Conservation (phyloP, 2,888 invertebrate species). For the Machimus rusticus region DNA sequence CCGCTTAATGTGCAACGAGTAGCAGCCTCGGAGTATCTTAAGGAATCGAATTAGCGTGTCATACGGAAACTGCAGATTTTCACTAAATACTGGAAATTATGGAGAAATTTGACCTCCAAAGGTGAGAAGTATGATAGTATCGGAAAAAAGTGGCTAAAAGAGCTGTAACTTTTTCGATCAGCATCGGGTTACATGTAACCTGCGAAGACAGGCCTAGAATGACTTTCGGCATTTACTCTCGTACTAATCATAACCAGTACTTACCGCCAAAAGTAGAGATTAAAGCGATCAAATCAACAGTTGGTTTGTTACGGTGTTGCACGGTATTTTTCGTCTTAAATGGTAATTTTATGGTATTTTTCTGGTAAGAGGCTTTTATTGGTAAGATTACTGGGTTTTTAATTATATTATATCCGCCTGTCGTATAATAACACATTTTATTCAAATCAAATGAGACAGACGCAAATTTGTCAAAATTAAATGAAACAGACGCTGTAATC, state of each 20-base stretch:
- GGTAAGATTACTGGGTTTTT: too few species aligned
- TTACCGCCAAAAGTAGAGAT: not conserved
- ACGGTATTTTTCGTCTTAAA: too few species aligned
- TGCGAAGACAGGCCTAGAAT: not conserved
- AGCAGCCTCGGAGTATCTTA: not conserved
- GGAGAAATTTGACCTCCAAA: conserved; percentile 1
- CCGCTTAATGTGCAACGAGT: not conserved
- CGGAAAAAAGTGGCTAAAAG: not conserved
- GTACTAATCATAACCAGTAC: not conserved
- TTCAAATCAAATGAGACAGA: too few species aligned
- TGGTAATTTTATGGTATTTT: too few species aligned
- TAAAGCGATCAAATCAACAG: too few species aligned
- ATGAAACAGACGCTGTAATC: too few species aligned
- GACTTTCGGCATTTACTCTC: not conserved
- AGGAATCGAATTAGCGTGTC: not conserved
- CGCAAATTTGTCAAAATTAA: too few species aligned
- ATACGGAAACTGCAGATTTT: not conserved
- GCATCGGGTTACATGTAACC: not conserved
- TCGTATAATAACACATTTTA: too few species aligned
- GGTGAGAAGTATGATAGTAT: not conserved
- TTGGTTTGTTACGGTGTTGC: too few species aligned
- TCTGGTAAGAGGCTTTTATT: too few species aligned
- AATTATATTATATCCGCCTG: too few species aligned
- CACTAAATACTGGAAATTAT: not conserved
- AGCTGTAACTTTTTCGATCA: not conserved